Base-by-base conservation (phyloP, 2,888 invertebrate genomes). In the Alloscopus bannaensis region DNA sequence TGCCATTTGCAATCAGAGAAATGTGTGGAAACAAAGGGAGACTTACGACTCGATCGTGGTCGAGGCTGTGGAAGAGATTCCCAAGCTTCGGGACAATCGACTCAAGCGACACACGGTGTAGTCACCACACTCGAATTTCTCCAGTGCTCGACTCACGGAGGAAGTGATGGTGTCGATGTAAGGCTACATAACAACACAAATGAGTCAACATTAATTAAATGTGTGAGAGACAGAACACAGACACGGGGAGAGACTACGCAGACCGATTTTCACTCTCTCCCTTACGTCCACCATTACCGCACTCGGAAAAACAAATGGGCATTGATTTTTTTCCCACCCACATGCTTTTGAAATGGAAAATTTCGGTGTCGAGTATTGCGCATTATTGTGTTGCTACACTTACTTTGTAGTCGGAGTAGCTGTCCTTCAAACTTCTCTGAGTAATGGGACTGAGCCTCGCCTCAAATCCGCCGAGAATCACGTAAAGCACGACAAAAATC, bases 401-500 rank as follows among this genome's bases (percentile, higher is more conserved):
- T 36, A 80, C 79, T 73, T 80, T 68, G 31, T 80, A 80, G 1
- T 80, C 72, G 20, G 62, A 26, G 47, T 59, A 80, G 24, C 40
- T 26, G 11, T 20, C 65, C n/a, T 76, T 40, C 3, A 82, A 80
- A 20, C 82, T 82, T 60, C 76, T 81, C 22, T 29, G 31, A n/a
- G 73, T 50, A 13, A 86, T 83, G 1, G 86, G 86, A 29, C 80
- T 78, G 29, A 86, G 47, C 24, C 81, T 84, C 0, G 83, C 82
- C 42, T 86, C 86, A 78, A 86, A 84, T 1, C 77, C 81, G 28
- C 86, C 86, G 2, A 86, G 45, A 29, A 86, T 81, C 1, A 86
- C 86, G 42, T 86, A 86, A n/a, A 85, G 50, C 3, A 86, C 86
- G 0, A 86, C 86, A 81, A 86, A 86, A 40, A 86, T 84, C 3